A percentile compares a stretch with the other conserved stretches of the same genome.
These are phyloP conservation scores for Zaprionus bogoriensis DNA, from an alignment of 2,888 invertebrate genomes.

Conservation along the genomic window DNA sequence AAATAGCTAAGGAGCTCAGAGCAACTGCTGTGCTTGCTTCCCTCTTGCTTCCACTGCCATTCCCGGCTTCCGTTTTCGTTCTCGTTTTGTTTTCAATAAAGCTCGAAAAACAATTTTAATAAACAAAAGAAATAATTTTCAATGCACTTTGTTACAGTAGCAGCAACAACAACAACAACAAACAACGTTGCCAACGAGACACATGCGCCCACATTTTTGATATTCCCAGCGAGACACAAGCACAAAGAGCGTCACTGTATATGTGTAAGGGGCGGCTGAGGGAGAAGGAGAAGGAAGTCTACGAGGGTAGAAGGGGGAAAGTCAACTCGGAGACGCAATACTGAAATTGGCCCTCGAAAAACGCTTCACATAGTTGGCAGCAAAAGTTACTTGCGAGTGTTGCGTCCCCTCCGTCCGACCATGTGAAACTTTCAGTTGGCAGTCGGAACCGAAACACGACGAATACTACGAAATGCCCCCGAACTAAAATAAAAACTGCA, in stretches of 20 bases:
- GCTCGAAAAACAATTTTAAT: constrained; percentile 56
- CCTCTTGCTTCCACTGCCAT: no score
- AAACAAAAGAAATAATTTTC: constrained; percentile 62
- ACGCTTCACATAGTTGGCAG: constrained; percentile 42
- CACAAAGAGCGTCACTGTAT: no score
- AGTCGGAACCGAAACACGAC: constrained; percentile 33
- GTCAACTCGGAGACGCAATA: constrained; percentile 31
- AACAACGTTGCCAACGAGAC: constrained; percentile 18
- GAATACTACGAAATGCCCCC: constrained; percentile 20
- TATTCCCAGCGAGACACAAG: constrained; percentile 5
- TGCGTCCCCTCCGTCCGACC: constrained; percentile 8
- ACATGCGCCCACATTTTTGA: constrained; percentile 49
- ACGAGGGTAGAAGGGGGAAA: neutral
- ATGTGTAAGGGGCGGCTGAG: no score
- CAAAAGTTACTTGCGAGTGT: constrained; percentile 43
- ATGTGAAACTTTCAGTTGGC: constrained; percentile 47
- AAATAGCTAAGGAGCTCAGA: no score
- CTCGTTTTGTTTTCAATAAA: constrained; percentile 52
- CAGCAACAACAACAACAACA: constrained; percentile 3
- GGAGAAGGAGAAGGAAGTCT: neutral
- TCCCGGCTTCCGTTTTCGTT: no score
- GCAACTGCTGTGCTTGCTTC: no score
- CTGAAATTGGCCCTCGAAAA: constrained; percentile 38
- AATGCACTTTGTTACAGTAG: constrained; percentile 48
- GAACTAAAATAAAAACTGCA: constrained; percentile 18